phyloP scores from a whole-genome alignment of 2,113 vertebrate species.

The Phalacrocorax carbo region DNA sequence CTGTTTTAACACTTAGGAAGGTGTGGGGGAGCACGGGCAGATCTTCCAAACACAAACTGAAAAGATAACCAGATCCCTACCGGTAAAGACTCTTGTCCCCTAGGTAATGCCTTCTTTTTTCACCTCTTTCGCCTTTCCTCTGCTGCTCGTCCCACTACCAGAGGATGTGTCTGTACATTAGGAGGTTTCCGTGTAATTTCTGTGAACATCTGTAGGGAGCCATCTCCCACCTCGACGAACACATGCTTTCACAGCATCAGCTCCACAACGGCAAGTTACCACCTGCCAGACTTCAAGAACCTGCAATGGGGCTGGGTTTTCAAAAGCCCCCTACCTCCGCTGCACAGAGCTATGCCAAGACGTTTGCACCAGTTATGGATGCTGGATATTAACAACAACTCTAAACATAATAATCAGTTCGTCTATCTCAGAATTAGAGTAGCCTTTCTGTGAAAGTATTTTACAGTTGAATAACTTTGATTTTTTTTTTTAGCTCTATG shows the following conservation, averaged over 20 bases:
- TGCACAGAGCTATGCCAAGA: not conserved
- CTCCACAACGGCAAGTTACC: not conserved
- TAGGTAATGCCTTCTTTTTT: rapidly evolving
- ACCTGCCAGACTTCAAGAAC: not conserved
- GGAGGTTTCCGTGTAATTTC: not conserved
- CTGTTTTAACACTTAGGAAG: not conserved
- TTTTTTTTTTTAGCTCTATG: constrained; percentile 14
- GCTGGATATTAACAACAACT: not conserved
- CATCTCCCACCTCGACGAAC: not conserved
- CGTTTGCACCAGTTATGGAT: not conserved
- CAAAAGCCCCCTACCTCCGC: not conserved
- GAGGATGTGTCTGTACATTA: not conserved
- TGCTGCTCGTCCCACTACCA: not conserved
- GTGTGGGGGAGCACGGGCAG: not conserved
- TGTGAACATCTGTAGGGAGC: not conserved
- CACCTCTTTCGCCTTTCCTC: not conserved
- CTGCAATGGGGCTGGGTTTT: rapidly evolving
- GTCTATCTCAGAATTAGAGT: constrained; percentile 10
- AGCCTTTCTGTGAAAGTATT: not conserved
- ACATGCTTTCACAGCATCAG: not conserved
- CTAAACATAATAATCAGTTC: constrained; percentile 22
- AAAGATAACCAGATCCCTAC: not conserved
- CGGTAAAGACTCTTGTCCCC: rapidly evolving
- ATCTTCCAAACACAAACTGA: not conserved
- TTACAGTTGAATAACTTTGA: not conserved